Evolutionary conservation across 2,113 vertebrate species (phyloP).

Genomic region (Sminthopsis crassicaudata): DNA sequence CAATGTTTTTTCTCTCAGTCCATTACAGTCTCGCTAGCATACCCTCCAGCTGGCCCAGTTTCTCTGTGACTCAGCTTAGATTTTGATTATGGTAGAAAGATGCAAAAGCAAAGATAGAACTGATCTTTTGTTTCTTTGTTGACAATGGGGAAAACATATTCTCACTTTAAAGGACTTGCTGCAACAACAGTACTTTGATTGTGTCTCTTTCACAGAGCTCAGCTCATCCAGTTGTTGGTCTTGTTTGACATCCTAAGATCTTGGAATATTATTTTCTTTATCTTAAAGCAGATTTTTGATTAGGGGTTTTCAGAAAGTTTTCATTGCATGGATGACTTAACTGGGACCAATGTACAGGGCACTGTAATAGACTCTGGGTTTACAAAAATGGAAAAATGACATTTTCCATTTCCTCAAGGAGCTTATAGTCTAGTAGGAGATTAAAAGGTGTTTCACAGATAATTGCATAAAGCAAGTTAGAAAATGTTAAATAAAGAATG

Average conservation of each 20-base stretch:
- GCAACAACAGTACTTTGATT: neutral
- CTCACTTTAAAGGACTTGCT: neutral
- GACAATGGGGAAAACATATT: neutral
- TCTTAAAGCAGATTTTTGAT: neutral
- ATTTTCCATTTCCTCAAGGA: neutral
- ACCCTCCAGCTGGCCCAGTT: neutral
- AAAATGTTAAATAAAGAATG: neutral
- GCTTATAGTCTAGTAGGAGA: neutral
- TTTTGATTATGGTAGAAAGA: neutral
- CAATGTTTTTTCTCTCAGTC: neutral
- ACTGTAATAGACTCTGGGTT: neutral
- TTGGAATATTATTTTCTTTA: neutral
- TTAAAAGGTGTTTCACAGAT: neutral
- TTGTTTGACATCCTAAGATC: neutral
- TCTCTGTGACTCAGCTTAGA: neutral
- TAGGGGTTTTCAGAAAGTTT: neutral
- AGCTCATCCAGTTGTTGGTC: fast-evolving
- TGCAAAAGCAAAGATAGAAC: neutral
- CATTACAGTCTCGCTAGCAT: neutral
- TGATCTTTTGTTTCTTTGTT: neutral
- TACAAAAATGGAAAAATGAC: neutral
- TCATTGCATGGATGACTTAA: neutral
- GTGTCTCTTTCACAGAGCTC: neutral
- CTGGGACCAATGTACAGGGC: neutral
- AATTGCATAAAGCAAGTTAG: neutral